Evolutionary conservation across 2,888 invertebrate species (phyloP).

Genomic region (Melanostoma scalare): DNA sequence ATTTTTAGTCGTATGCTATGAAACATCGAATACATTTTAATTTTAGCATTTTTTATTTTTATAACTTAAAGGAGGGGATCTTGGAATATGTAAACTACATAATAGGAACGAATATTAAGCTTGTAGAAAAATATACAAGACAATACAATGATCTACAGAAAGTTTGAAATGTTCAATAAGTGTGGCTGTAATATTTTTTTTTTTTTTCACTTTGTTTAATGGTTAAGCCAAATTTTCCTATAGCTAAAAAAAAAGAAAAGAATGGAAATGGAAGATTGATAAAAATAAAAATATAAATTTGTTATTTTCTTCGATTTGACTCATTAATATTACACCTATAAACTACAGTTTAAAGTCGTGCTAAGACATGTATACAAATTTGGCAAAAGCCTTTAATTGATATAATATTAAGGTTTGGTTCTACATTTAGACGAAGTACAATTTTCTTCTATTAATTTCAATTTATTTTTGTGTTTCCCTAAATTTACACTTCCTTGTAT

Average conservation of each 20-base stretch:
- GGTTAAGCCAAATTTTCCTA: no score
- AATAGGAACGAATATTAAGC: conserved; percentile 59
- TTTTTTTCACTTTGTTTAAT: no score
- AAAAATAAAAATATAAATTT: conserved; percentile 13
- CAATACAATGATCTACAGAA: not conserved
- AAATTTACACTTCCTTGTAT: conserved; percentile 67
- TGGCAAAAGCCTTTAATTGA: conserved; percentile 69
- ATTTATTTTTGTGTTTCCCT: conserved; percentile 60
- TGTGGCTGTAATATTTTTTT: not conserved
- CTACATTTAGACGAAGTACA: conserved; percentile 26
- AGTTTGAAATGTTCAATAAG: not conserved
- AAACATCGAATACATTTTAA: conserved; percentile 48
- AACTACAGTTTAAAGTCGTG: conserved; percentile 69
- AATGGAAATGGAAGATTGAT: not conserved
- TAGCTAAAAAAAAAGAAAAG: not conserved
- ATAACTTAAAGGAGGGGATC: no score
- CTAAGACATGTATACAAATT: conserved; percentile 71
- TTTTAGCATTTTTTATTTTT: conserved; percentile 8
- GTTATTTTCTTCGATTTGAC: conserved; percentile 7
- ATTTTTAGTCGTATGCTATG: conserved; percentile 70
- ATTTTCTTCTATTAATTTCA: conserved; percentile 22
- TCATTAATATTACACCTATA: conserved; percentile 51
- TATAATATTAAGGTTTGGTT: conserved; percentile 41
- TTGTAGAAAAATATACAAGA: conserved; percentile 55
- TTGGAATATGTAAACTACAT: conserved; percentile 15